Base-by-base conservation (phyloP, 1,140 invertebrate species). In the Drosophila tristis region DNA sequence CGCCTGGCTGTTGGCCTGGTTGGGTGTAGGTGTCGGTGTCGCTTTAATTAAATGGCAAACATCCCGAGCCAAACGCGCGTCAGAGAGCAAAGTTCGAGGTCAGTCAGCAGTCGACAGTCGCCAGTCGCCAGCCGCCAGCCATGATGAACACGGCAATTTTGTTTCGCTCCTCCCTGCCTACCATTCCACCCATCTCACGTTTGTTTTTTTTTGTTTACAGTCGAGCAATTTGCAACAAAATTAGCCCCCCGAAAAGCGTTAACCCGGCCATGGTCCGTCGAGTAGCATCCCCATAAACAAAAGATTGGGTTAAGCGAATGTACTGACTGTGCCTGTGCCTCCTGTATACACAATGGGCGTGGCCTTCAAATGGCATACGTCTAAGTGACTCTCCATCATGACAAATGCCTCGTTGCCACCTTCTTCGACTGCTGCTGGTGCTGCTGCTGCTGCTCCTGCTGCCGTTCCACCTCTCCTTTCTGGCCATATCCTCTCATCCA, bases 191-290 rank as follows among this genome's bases (percentile, higher is more conserved):
- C 39, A 44, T 26, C 20, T 25, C 23, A 15, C 42, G 39, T 57
- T 44, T 0, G 16, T 16, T 15, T n/a, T 55, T 76, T 84, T 86
- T 86, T 20, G 20, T 20, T 86, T 80, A 86, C 81, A 86, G 68
- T 67, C 77, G 16, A 79, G 66, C 82, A 87, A 82, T 87, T 87
- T 87, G 82, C 75, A 86, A 87, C 82, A 87, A 87, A 87, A 87
- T 87, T 87, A 87, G 82, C 74, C 65, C 65, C 62, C 35, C 35
- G 11, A 48, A 87, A 80, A 84, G 53, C 56, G 68, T 66, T 62
- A 56, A 58, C 59, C 60, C 61, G 59, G 80, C 78, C 67, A 56
- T 68, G 68, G 78, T 67, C 77, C 67, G 64, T 82, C 72, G 58
- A 58, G 80, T 62, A 61, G 80, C 67, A 61, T 85, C 42, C 67